Percentiles rank a stretch among this genome's conserved stretches.
These are phyloP conservation scores for Linurgus olivaceus DNA, from an alignment of 2,797 vertebrate species.

Conservation along the genomic window DNA sequence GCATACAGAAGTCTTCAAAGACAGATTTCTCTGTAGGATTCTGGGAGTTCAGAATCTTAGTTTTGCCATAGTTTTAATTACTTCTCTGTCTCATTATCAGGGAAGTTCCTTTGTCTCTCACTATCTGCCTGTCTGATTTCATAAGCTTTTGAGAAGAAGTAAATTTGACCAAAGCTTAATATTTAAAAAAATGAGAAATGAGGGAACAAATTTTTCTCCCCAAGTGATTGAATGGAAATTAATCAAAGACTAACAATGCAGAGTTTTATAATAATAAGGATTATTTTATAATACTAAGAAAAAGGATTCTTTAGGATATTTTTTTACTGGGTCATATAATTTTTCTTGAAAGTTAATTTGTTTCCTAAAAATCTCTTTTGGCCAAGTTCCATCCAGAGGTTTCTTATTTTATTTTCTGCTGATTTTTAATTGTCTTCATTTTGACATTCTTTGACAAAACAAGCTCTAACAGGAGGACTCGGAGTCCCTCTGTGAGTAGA, in stretches of 20 bases:
- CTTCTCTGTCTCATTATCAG: neutral
- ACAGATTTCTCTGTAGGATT: neutral
- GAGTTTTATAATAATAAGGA: neutral
- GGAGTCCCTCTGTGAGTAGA: neutral
- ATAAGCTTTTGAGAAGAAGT: neutral
- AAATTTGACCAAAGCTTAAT: neutral
- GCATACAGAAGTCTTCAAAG: neutral
- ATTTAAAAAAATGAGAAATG: neutral
- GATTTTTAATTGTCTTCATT: neutral
- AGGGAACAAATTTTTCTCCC: neutral
- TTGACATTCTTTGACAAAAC: neutral
- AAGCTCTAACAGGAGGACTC: neutral
- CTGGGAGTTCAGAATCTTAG: neutral
- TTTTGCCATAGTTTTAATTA: neutral
- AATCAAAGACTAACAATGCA: neutral
- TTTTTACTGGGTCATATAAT: neutral
- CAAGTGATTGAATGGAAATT: neutral
- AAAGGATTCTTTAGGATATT: neutral
- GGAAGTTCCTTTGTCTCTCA: neutral
- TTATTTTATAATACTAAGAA: neutral
- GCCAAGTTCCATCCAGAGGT: neutral
- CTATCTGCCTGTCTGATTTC: neutral
- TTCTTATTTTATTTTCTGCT: neutral
- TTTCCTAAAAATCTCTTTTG: neutral
- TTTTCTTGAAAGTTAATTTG: neutral